These are phyloP conservation scores for Oryzias dopingdopingensis DNA, from an alignment of 2,797 vertebrate species.

Conservation along the genomic window DNA sequence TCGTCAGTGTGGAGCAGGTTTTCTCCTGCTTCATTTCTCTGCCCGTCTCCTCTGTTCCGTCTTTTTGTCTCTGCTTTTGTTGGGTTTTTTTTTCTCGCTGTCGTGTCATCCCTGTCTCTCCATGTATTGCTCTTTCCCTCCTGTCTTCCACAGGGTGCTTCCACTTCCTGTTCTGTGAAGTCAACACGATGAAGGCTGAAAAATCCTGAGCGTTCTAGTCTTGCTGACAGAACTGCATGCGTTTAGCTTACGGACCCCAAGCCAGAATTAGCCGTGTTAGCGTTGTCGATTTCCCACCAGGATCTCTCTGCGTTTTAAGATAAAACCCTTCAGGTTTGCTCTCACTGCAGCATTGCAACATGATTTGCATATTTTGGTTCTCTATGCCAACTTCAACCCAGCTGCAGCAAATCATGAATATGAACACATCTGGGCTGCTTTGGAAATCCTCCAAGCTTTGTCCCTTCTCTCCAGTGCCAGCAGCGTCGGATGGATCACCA, in stretches of 20 bases:
- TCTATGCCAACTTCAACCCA: not conserved
- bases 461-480: slow-evolving; percentile 14
- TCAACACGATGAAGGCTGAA: too few species aligned
- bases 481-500: slow-evolving; percentile 25
- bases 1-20: too few species aligned
- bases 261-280: too few species aligned
- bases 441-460: slow-evolving; percentile 21
- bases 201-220: too few species aligned
- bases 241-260: too few species aligned
- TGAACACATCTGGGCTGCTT: slow-evolving; percentile 26
- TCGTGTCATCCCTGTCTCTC: slow-evolving; percentile 3
- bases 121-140: too few species aligned
- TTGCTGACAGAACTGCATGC: too few species aligned
- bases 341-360: too few species aligned
- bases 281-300: too few species aligned
- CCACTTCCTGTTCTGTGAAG: too few species aligned
- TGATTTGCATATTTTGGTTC: not conserved
- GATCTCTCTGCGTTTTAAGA: too few species aligned
- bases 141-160: too few species aligned
- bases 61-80: slow-evolving; percentile 14
- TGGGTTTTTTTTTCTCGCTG: slow-evolving; percentile 17
- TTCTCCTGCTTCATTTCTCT: slow-evolving; percentile 26
- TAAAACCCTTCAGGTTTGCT: not conserved
- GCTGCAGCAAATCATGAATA: slow-evolving; percentile 17
- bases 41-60: slow-evolving; percentile 23